phyloP scores from a whole-genome alignment of 1,140 invertebrate genomes.

The Mesaphorura yosii region DNA sequence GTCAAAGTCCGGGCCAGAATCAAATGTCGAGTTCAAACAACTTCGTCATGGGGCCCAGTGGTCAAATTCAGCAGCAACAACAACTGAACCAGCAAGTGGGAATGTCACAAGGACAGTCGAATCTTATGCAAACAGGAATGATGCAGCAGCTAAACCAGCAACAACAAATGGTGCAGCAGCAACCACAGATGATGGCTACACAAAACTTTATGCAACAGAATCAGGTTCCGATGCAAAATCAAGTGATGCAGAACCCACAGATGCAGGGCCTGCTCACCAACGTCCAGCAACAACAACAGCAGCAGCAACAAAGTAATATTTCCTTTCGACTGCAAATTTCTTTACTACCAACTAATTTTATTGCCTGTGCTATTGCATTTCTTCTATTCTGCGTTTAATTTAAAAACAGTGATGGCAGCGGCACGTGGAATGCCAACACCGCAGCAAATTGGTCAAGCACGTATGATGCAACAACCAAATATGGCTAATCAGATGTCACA shows the following conservation, averaged over 20 bases:
- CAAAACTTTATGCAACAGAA: conserved; percentile 13
- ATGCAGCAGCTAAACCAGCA: conserved; percentile 11
- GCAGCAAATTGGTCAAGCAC: conserved; percentile 9
- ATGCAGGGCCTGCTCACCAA: conserved; percentile 42
- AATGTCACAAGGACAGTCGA: no score
- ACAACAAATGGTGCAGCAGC: conserved; percentile 13
- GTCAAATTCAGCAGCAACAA: conserved; percentile 22
- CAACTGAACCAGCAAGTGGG: conserved; percentile 17
- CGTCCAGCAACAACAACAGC: conserved; percentile 36
- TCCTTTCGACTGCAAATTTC: not conserved
- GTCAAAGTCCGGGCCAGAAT: no score
- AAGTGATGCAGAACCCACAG: conserved; percentile 37
- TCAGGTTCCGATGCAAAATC: conserved; percentile 11
- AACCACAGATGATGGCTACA: conserved; percentile 13
- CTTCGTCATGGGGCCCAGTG: no score
- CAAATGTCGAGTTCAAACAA: no score
- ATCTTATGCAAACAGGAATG: no score
- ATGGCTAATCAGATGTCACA: conserved; percentile 17
- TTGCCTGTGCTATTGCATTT: not conserved
- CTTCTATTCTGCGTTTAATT: no score
- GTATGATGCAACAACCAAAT: conserved; percentile 15
- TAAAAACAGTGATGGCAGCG: no score
- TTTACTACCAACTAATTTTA: conserved; percentile 4
- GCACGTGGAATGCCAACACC: conserved; percentile 1
- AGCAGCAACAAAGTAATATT: conserved; percentile 22